phyloP scores from a whole-genome alignment of 2,113 vertebrate species.

The Holacanthus passer region DNA sequence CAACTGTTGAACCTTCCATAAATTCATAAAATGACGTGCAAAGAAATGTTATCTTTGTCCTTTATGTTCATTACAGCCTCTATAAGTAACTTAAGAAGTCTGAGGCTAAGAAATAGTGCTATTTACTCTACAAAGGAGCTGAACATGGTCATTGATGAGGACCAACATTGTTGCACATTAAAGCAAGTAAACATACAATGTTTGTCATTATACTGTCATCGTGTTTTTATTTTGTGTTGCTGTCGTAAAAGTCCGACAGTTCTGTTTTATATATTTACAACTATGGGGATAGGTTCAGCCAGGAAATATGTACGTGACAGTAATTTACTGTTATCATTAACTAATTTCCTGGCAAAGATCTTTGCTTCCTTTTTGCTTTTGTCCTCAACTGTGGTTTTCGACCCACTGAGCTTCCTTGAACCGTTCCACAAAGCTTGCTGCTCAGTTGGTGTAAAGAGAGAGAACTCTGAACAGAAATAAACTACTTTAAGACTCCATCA shows the following conservation, averaged over 20 bases:
- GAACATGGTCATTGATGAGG: neutral
- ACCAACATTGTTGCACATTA: neutral
- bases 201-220: neutral
- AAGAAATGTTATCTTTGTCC: conserved; percentile 26
- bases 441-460: too few species aligned
- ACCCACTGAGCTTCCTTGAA: too few species aligned
- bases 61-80: neutral
- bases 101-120: neutral
- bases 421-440: too few species aligned
- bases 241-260: neutral
- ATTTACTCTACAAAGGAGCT: neutral
- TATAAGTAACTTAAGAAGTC: conserved; percentile 33
- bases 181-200: neutral
- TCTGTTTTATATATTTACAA: too few species aligned
- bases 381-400: too few species aligned
- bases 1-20: conserved; percentile 4
- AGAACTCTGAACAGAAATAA: too few species aligned
- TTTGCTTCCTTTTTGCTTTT: too few species aligned
- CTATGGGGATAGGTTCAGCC: too few species aligned
- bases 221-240: neutral
- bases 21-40: conserved; percentile 44
- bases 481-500: too few species aligned
- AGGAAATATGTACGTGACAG: too few species aligned
- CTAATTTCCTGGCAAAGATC: too few species aligned
- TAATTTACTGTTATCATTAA: too few species aligned